Evolutionary conservation across 2,113 vertebrate species (phyloP).

Genomic region (Tringa solitaria): DNA sequence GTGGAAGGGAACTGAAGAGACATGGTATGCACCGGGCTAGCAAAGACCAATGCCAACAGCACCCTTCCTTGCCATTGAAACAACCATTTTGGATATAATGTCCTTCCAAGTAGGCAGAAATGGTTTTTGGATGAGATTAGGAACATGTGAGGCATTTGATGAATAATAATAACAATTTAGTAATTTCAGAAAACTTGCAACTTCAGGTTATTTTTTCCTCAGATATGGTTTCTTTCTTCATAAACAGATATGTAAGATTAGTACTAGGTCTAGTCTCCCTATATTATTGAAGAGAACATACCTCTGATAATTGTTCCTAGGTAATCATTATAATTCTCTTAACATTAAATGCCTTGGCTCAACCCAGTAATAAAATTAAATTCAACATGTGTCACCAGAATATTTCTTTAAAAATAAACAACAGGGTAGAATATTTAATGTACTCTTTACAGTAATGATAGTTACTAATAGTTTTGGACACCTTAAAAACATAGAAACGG

Average conservation of each 20-base stretch:
- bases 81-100: background rate
- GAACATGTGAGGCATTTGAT: background rate
- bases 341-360: background rate
- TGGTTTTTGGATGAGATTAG: background rate
- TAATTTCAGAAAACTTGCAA: background rate
- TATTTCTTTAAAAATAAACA: background rate
- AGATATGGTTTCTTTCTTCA: background rate
- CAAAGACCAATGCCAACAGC: background rate
- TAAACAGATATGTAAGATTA: background rate
- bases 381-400: background rate
- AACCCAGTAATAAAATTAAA: slow-evolving; percentile 2
- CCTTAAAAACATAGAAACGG: background rate
- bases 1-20: background rate
- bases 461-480: background rate
- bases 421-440: background rate
- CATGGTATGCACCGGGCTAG: fast-evolving
- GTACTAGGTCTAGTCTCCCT: background rate
- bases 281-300: background rate
- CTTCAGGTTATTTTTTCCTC: background rate
- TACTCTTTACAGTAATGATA: background rate
- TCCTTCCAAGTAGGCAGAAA: background rate
- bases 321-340: background rate
- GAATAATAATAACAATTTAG: background rate
- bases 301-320: background rate
- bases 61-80: background rate